Percentiles rank a stretch among this genome's conserved stretches.
Evolutionary conservation across 2,113 vertebrate species (phyloP).

Genomic region (Anoplopoma fimbria): DNA sequence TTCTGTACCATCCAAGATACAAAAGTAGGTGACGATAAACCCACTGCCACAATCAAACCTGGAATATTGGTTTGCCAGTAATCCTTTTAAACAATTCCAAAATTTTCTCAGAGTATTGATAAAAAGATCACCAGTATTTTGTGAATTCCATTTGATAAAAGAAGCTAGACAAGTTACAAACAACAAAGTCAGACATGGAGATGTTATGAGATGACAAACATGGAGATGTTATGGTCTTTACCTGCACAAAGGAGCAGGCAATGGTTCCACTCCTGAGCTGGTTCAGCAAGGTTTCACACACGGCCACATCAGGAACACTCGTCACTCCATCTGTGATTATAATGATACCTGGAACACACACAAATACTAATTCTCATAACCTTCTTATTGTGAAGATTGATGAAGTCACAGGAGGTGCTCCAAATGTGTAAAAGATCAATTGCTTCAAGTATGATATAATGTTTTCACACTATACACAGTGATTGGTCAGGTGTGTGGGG

Average conservation of each 20-base stretch:
- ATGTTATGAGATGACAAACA: neutral
- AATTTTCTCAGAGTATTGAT: too few species aligned
- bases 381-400: too few species aligned
- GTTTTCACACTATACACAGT: too few species aligned
- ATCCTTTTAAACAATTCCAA: too few species aligned
- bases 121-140: too few species aligned
- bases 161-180: neutral
- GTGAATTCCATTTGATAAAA: neutral
- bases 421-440: neutral
- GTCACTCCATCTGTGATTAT: slow-evolving; percentile 98
- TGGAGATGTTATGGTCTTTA: slow-evolving; percentile 47
- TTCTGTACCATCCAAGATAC: too few species aligned
- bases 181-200: too few species aligned
- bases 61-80: too few species aligned
- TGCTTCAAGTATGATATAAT: too few species aligned
- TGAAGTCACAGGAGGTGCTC: neutral
- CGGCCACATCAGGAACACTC: slow-evolving; percentile 96
- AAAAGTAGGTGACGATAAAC: too few species aligned
- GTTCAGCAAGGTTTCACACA: slow-evolving; percentile 96
- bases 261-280: slow-evolving; percentile 96
- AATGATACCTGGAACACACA: slow-evolving; percentile 88
- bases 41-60: too few species aligned
- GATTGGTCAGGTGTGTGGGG: too few species aligned
- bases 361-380: neutral
- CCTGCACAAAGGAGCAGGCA: slow-evolving; percentile 98